phyloP scores from a whole-genome alignment of 1,140 invertebrate species.

The Tetramorium simillimum region DNA sequence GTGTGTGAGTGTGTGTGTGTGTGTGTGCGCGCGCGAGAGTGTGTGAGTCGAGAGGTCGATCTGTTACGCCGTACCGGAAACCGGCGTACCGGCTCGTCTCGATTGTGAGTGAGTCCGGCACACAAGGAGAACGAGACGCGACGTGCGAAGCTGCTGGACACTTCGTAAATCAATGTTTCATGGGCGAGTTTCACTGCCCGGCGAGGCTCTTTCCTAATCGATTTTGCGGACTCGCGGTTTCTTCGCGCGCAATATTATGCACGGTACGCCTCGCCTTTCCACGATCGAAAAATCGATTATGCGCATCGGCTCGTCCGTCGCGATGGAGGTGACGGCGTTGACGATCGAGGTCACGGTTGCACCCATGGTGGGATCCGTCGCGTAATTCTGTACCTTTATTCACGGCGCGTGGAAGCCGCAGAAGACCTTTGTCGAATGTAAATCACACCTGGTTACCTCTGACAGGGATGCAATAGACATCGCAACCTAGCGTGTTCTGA shows the following conservation, averaged over 20 bases:
- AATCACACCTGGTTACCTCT: slow-evolving; percentile 6
- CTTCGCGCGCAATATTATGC: background rate
- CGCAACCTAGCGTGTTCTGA: slow-evolving; percentile 1
- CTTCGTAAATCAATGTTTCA: slow-evolving; percentile 50
- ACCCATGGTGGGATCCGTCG: background rate
- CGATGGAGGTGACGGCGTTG: slow-evolving; percentile 4
- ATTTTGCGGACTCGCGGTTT: background rate
- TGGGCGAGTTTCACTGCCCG: slow-evolving; percentile 19
- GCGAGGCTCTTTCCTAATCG: slow-evolving; percentile 23
- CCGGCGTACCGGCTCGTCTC: background rate
- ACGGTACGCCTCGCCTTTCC: slow-evolving; percentile 8
- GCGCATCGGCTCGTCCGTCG: slow-evolving; percentile 2
- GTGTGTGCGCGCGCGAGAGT: background rate
- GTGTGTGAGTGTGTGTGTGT: background rate
- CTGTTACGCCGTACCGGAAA: slow-evolving; percentile 42
- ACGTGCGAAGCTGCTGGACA: background rate
- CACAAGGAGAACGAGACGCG: background rate
- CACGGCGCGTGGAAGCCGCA: slow-evolving; percentile 29
- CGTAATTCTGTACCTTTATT: slow-evolving; percentile 9
- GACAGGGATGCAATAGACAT: slow-evolving; percentile 1
- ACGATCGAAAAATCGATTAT: slow-evolving; percentile 60
- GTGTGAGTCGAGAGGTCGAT: slow-evolving; percentile 28
- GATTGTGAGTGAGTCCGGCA: background rate
- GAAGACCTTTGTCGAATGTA: slow-evolving; percentile 46
- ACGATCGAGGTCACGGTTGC: slow-evolving; percentile 61